phyloP scores from a whole-genome alignment of 2,113 vertebrate species.

The Ahaetulla prasina region DNA sequence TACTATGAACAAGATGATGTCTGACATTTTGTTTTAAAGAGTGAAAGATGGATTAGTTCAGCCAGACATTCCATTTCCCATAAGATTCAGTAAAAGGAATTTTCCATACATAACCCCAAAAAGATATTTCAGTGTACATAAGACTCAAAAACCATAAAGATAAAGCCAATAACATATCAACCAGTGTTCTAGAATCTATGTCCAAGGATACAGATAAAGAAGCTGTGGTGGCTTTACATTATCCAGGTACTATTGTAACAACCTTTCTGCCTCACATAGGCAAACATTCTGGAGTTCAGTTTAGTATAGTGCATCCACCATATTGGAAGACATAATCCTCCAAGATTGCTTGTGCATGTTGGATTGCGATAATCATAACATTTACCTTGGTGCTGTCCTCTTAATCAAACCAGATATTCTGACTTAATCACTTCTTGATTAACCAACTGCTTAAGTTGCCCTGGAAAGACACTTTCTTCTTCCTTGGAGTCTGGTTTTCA shows the following conservation, averaged over 20 bases:
- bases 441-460: not conserved
- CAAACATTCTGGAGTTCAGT: not conserved
- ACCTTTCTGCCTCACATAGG: not conserved
- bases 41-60: not conserved
- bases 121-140: not conserved
- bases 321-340: not conserved
- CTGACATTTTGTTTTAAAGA: not conserved
- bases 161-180: not conserved
- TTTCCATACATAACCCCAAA: not conserved
- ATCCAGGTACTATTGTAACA: not conserved
- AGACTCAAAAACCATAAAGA: not conserved
- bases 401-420: not conserved
- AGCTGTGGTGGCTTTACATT: not conserved
- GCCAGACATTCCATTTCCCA: not conserved
- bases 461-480: not conserved
- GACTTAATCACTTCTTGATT: not conserved
- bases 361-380: not conserved
- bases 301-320: not conserved
- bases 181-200: not conserved
- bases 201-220: not conserved
- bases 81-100: not conserved
- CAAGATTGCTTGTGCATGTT: not conserved
- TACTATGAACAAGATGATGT: not conserved
- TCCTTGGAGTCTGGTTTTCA: not conserved
- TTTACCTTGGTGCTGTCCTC: not conserved